phyloP scores from a whole-genome alignment of 2,888 invertebrate genomes.

The Zele albiditarsus region DNA sequence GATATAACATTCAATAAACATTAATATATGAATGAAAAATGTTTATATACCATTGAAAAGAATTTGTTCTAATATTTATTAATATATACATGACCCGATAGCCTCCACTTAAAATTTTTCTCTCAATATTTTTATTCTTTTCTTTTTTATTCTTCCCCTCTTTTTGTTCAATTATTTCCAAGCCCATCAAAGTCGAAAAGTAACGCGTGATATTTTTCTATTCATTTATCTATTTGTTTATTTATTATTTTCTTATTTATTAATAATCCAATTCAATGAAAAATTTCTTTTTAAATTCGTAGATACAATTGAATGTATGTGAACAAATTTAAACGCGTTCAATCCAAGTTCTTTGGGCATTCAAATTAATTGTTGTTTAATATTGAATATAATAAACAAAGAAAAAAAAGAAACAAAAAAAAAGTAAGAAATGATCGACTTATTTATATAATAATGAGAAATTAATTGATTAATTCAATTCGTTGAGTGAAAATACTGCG shows the following conservation, averaged over 20 bases:
- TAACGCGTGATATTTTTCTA: constrained; percentile 58
- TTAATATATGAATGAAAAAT: neutral
- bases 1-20: neutral
- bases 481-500: constrained; percentile 8
- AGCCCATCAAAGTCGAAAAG: constrained; percentile 68
- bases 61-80: neutral
- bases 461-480: neutral
- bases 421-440: too few relatives aligned
- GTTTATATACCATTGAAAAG: neutral
- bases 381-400: constrained; percentile 14
- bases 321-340: constrained; percentile 59
- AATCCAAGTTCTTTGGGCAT: constrained; percentile 68
- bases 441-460: neutral
- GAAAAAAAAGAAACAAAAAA: neutral
- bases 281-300: too few relatives aligned
- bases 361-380: neutral
- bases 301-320: neutral
- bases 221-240: too few relatives aligned
- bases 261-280: too few relatives aligned
- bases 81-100: neutral
- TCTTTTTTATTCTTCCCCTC: neutral
- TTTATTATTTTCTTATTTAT: constrained; percentile 40
- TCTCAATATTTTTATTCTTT: neutral
- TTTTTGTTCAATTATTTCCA: neutral
- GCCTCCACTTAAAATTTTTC: neutral